Conservation (phyloP, 2,797 vertebrate genomes). For the Tokudaia tokunoshimensis region DNA sequence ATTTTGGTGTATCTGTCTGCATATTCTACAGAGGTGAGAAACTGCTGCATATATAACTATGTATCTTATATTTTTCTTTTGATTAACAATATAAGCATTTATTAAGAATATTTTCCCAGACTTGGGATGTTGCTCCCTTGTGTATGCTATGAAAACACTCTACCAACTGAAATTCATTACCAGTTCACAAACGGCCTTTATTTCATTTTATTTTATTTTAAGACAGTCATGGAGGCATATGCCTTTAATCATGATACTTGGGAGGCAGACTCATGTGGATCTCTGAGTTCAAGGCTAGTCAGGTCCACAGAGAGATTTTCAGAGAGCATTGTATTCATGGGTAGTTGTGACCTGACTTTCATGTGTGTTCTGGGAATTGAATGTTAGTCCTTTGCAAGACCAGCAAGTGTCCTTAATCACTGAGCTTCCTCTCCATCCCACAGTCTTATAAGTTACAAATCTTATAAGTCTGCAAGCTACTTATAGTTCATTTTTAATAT, state of each 20-base stretch:
- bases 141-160: neutral
- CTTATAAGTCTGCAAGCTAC: neutral
- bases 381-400: neutral
- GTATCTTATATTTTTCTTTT: neutral
- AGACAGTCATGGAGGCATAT: neutral
- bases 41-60: constrained; percentile 41
- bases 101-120: neutral
- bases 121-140: neutral
- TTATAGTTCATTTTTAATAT: neutral
- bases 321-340: neutral
- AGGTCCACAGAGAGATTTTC: neutral
- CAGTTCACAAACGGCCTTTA: neutral
- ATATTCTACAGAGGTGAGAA: constrained; percentile 46
- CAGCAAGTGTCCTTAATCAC: neutral
- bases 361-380: neutral
- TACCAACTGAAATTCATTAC: neutral
- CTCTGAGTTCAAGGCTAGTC: neutral
- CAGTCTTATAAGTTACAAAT: neutral
- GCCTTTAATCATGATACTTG: neutral
- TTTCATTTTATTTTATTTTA: neutral
- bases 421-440: neutral
- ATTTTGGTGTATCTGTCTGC: constrained; percentile 26
- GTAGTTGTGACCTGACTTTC: neutral
- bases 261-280: neutral
- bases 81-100: constrained; percentile 33